These are phyloP conservation scores for Erythrocercus mccallii DNA, from an alignment of 2,113 vertebrate genomes.

Conservation along the genomic window DNA sequence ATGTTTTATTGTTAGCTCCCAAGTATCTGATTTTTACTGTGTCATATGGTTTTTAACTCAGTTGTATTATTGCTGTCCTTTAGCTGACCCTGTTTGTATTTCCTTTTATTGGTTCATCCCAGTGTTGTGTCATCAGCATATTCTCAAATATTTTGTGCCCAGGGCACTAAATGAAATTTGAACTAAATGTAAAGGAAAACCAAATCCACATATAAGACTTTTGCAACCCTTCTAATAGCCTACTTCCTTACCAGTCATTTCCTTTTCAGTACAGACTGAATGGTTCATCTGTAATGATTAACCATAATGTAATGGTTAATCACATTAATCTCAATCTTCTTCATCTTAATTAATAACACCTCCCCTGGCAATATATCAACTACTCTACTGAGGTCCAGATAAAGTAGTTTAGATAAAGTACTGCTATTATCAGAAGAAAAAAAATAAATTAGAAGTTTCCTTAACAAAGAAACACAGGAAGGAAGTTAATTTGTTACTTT, in stretches of 20 bases:
- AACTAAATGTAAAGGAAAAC: not conserved
- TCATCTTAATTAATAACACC: conserved; percentile 12
- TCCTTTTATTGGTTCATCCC: not conserved
- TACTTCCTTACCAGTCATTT: not conserved
- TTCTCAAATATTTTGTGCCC: not conserved
- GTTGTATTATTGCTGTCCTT: not conserved
- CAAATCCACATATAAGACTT: not conserved
- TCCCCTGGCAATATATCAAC: not conserved
- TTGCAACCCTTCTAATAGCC: not conserved
- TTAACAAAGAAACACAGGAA: not conserved
- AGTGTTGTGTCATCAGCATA: not conserved
- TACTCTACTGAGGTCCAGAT: not conserved
- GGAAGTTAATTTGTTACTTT: not conserved
- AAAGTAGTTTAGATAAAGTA: not conserved
- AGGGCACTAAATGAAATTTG: not conserved
- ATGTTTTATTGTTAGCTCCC: not conserved
- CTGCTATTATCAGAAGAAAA: not conserved
- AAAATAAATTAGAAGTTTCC: not conserved
- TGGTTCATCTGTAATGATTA: not conserved
- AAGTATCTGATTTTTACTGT: not conserved
- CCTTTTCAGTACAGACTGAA: not conserved
- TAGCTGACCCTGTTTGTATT: not conserved
- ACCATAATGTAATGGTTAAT: not conserved
- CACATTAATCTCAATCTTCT: not conserved
- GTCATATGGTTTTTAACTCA: not conserved